A percentile compares a stretch with the other conserved stretches of the same genome.
Conservation (phyloP, 2,797 vertebrate genomes). For the Etheostoma perlongum region DNA sequence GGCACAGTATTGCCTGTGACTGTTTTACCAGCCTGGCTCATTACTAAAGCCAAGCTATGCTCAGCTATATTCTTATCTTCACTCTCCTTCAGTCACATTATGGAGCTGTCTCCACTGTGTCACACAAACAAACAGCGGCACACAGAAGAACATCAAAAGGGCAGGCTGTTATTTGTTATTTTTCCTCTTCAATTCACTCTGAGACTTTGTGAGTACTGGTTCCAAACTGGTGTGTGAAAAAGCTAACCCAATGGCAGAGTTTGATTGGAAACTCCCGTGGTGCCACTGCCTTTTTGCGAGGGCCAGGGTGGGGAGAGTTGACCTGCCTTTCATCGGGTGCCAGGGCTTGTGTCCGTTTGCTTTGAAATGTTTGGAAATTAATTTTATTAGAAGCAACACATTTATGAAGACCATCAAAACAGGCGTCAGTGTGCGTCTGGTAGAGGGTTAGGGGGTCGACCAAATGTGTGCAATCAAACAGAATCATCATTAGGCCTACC, state of each 20-base stretch:
- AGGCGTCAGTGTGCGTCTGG: slow-evolving; percentile 22
- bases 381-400: slow-evolving; percentile 62
- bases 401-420: slow-evolving; percentile 72
- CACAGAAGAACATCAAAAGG: slow-evolving; percentile 59
- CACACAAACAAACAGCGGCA: slow-evolving; percentile 69
- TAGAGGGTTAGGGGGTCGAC: slow-evolving; percentile 36
- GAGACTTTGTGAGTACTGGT: slow-evolving; percentile 72
- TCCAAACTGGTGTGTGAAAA: slow-evolving; percentile 64
- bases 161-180: slow-evolving; percentile 60
- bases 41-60: slow-evolving; percentile 73
- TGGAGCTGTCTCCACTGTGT: slow-evolving; percentile 60
- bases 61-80: slow-evolving; percentile 75
- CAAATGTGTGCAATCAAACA: slow-evolving; percentile 58
- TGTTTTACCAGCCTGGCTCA: slow-evolving; percentile 75
- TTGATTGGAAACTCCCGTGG: slow-evolving; percentile 77
- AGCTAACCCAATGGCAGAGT: slow-evolving; percentile 71
- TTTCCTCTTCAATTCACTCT: slow-evolving; percentile 70
- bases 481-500: slow-evolving; percentile 38
- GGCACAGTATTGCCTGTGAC: slow-evolving; percentile 67
- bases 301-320: slow-evolving; percentile 58
- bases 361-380: slow-evolving; percentile 49
- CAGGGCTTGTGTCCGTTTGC: slow-evolving; percentile 61
- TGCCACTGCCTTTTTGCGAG: slow-evolving; percentile 64
- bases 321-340: slow-evolving; percentile 72
- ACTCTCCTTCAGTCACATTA: slow-evolving; percentile 73